These are phyloP conservation scores for Cliona cf. orientalis DNA, from an alignment of 37 sponge, comb jelly and placozoan genomes.

Conservation along the genomic window DNA sequence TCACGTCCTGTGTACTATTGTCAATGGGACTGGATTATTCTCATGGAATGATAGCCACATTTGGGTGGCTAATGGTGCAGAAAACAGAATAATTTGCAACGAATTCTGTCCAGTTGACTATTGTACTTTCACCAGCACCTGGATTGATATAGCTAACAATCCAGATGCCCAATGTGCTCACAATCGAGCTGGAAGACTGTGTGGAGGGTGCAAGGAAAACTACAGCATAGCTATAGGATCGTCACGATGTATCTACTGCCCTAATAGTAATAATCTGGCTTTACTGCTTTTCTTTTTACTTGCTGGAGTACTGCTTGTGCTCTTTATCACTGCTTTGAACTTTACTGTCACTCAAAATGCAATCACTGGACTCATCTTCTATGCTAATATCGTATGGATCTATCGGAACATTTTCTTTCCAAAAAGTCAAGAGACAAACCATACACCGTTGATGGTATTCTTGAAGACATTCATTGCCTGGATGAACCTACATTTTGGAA, in stretches of 20 bases:
- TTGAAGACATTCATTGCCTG: neutral
- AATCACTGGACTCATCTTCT: neutral
- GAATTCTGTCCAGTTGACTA: neutral
- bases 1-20: neutral
- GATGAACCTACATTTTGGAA: neutral
- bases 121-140: neutral
- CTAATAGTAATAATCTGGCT: neutral
- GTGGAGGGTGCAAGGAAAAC: neutral
- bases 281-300: neutral
- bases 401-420: neutral
- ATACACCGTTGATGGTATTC: neutral
- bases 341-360: neutral
- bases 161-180: neutral
- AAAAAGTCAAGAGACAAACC: neutral
- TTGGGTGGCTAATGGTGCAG: neutral
- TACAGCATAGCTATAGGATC: neutral
- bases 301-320: neutral
- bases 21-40: neutral
- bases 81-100: neutral
- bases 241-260: neutral
- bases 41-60: neutral
- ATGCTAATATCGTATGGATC: neutral
- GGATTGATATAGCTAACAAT: neutral
- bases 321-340: neutral
- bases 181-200: neutral